phyloP scores from a whole-genome alignment of 2,113 vertebrate species.

The Hylia prasina region DNA sequence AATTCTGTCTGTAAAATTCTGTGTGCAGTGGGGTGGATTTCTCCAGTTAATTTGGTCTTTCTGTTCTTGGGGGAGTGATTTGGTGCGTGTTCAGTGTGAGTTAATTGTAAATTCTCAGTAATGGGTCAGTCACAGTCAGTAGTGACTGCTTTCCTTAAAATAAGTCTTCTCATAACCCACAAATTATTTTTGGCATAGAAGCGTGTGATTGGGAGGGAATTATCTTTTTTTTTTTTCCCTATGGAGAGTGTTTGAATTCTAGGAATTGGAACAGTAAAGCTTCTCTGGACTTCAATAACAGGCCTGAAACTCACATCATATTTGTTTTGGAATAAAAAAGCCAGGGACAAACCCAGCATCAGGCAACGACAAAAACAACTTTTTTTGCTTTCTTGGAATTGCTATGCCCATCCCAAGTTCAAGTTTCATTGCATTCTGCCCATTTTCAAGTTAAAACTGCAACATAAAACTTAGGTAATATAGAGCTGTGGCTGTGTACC shows the following conservation, averaged over 20 bases:
- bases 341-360: background rate
- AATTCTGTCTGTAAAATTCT: background rate
- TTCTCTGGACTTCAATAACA: background rate
- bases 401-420: background rate
- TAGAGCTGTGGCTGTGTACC: background rate
- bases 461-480: background rate
- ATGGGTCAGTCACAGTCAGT: background rate
- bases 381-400: background rate
- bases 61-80: background rate
- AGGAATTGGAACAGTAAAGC: background rate
- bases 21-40: background rate
- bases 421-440: background rate
- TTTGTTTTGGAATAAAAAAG: background rate
- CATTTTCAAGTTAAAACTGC: background rate
- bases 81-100: background rate
- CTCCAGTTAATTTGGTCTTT: background rate
- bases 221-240: background rate
- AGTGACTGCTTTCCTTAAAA: background rate
- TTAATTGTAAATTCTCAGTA: background rate
- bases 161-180: background rate
- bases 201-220: rapidly evolving
- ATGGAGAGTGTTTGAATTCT: background rate
- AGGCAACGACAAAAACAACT: background rate
- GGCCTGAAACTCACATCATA: background rate
- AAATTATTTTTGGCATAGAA: background rate